phyloP scores from a whole-genome alignment of 2,113 vertebrate species.

The Anas platyrhynchos region DNA sequence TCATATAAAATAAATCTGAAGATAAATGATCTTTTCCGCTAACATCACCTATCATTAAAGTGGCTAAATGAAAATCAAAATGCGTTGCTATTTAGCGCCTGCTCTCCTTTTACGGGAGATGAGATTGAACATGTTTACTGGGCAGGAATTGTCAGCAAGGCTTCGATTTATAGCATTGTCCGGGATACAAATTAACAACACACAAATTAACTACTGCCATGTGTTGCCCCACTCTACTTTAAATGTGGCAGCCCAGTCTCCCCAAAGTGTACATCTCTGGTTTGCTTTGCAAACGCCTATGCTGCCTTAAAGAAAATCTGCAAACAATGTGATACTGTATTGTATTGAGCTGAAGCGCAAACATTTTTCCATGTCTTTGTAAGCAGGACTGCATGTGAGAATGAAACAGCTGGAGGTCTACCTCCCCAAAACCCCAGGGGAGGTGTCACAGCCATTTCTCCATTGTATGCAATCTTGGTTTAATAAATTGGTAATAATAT shows the following conservation, averaged over 20 bases:
- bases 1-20: conserved; percentile 55
- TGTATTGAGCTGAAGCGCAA: background rate
- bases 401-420: conserved; percentile 64
- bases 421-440: background rate
- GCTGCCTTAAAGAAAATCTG: conserved; percentile 32
- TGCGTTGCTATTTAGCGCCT: conserved; percentile 59
- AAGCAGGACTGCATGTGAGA: conserved; percentile 30
- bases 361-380: conserved; percentile 33
- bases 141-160: conserved; percentile 41
- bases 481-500: conserved; percentile 69
- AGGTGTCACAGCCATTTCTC: conserved; percentile 27
- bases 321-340: conserved; percentile 28
- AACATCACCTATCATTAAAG: conserved; percentile 71
- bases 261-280: background rate
- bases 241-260: background rate
- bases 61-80: conserved; percentile 73
- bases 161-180: conserved; percentile 45
- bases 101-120: conserved; percentile 29
- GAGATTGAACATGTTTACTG: conserved; percentile 66
- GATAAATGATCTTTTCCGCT: conserved; percentile 62
- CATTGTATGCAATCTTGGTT: conserved; percentile 31
- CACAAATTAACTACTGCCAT: conserved; percentile 28
- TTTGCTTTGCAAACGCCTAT: background rate
- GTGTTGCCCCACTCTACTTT: background rate
- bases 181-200: conserved; percentile 37